Conservation (phyloP, 2,888 invertebrate species). For the Chrysomela aeneicollis region DNA sequence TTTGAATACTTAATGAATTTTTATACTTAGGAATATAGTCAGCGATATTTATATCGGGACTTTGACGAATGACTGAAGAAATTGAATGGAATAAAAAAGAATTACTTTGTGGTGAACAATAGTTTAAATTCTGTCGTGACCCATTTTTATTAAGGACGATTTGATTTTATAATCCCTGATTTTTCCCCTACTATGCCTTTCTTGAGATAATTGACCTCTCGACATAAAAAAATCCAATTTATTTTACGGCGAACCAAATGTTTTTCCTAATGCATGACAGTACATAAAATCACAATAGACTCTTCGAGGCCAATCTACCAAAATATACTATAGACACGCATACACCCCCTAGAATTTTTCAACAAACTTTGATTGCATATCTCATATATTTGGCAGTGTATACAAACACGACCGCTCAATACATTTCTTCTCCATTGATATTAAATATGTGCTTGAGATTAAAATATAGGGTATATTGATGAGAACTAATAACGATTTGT, state of each 20-base stretch:
- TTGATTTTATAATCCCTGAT: too few species aligned
- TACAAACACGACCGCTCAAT: neutral
- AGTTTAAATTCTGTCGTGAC: too few species aligned
- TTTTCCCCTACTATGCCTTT: too few species aligned
- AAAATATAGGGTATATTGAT: neutral
- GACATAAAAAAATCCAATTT: slow-evolving; percentile 29
- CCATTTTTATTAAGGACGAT: too few species aligned
- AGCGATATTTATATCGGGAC: too few species aligned
- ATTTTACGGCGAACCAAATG: slow-evolving; percentile 27
- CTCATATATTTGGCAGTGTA: slow-evolving; percentile 1
- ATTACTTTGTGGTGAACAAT: too few species aligned
- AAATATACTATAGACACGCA: slow-evolving; percentile 48
- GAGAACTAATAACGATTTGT: neutral
- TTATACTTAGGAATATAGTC: too few species aligned
- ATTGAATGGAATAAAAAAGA: too few species aligned
- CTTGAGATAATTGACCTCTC: neutral
- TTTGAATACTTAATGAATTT: too few species aligned
- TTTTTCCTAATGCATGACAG: slow-evolving; percentile 28
- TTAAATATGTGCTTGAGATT: neutral
- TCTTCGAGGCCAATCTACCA: slow-evolving; percentile 44
- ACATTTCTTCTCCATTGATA: neutral
- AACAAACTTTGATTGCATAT: slow-evolving; percentile 17
- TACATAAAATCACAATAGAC: slow-evolving; percentile 46
- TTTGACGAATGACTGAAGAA: too few species aligned
- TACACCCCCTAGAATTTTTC: slow-evolving; percentile 20